Evolutionary conservation across 1,140 invertebrate genomes (phyloP).

Genomic region (Drosophila azteca): DNA sequence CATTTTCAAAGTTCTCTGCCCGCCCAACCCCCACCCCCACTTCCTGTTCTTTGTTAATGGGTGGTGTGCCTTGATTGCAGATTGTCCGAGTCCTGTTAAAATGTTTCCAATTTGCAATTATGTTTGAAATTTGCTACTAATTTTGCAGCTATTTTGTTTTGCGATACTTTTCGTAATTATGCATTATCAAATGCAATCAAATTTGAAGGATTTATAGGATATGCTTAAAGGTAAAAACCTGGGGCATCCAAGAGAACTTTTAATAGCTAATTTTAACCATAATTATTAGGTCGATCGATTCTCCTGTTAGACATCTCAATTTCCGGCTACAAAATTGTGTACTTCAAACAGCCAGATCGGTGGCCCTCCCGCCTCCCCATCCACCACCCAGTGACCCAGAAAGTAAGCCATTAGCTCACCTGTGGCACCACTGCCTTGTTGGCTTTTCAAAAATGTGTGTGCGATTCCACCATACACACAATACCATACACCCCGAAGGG

Average conservation of each 20-base stretch:
- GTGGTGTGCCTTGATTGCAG: slow-evolving; percentile 22
- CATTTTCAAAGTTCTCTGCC: slow-evolving; percentile 21
- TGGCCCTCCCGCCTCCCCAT: slow-evolving; percentile 1
- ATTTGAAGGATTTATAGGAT: too few species aligned
- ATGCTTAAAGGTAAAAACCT: too few species aligned
- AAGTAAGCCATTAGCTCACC: slow-evolving; percentile 47
- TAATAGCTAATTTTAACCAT: slow-evolving; percentile 12
- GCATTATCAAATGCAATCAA: too few species aligned
- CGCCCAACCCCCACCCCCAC: too few species aligned
- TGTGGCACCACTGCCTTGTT: slow-evolving; percentile 53
- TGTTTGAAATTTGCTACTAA: slow-evolving; percentile 10
- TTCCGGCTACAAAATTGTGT: slow-evolving; percentile 31
- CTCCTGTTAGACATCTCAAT: slow-evolving; percentile 42
- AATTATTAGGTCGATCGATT: slow-evolving; percentile 18
- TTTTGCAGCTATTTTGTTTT: slow-evolving; percentile 13
- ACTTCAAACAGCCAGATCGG: slow-evolving; percentile 41
- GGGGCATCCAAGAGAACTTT: not conserved
- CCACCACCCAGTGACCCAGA: slow-evolving; percentile 21
- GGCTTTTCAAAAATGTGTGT: slow-evolving; percentile 55
- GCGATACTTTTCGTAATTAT: too few species aligned
- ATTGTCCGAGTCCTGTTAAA: not conserved
- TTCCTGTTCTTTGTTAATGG: slow-evolving; percentile 17
- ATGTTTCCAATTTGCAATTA: slow-evolving; percentile 47
- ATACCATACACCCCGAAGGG: slow-evolving; percentile 14
- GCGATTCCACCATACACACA: slow-evolving; percentile 33